These are phyloP conservation scores for Lamellibrachia satsuma DNA, from an alignment of 2,888 invertebrate genomes.

Conservation along the genomic window DNA sequence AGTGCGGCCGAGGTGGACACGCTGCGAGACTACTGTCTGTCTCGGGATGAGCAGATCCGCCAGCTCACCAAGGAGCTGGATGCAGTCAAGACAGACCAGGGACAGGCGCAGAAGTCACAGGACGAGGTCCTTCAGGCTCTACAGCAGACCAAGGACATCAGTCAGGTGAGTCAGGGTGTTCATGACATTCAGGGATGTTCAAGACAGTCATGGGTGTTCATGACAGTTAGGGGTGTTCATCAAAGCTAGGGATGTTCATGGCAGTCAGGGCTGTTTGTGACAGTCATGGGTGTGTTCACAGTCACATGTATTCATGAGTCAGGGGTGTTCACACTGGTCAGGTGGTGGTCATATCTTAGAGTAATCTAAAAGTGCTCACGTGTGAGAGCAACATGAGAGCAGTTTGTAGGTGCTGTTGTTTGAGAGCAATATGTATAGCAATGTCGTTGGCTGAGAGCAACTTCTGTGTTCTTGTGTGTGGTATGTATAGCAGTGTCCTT, in stretches of 20 bases:
- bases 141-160: slow-evolving; percentile 20
- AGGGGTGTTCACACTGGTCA: too few relatives aligned
- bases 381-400: too few relatives aligned
- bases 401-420: background rate
- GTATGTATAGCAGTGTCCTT: too few relatives aligned
- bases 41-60: slow-evolving; percentile 48
- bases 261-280: too few relatives aligned
- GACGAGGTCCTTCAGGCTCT: slow-evolving; percentile 48
- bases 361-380: too few relatives aligned
- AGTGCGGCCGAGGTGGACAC: slow-evolving; percentile 42
- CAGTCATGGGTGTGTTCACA: too few relatives aligned
- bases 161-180: background rate
- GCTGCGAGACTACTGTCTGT: slow-evolving; percentile 47
- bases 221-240: background rate
- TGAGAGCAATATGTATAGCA: background rate
- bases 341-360: background rate
- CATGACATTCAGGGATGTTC: background rate
- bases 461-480: background rate
- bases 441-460: too few relatives aligned
- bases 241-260: too few relatives aligned
- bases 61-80: slow-evolving; percentile 50
- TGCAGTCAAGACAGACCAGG: slow-evolving; percentile 24
- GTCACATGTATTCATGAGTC: too few relatives aligned
- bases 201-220: background rate
- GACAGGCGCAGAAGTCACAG: background rate